Percentiles rank a stretch among this genome's conserved stretches.
Evolutionary conservation across 2,113 vertebrate species (phyloP).

Genomic region (Chloroceryle aenea): DNA sequence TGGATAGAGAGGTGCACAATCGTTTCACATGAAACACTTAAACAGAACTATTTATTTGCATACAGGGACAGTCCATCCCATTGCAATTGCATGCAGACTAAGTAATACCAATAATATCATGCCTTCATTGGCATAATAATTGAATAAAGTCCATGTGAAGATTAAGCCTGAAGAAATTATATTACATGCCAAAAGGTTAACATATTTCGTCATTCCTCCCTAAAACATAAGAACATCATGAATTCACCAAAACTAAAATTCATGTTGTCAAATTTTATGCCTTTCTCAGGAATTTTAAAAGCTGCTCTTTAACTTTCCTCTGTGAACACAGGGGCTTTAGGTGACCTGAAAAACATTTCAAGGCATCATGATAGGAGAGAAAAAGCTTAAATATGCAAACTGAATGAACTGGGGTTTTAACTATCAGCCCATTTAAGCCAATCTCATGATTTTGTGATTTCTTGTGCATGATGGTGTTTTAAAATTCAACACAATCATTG

Average conservation of each 20-base stretch:
- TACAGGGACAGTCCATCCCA: not conserved
- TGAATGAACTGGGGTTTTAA: not conserved
- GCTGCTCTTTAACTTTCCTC: not conserved
- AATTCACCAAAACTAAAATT: not conserved
- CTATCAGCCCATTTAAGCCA: not conserved
- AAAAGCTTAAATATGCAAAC: not conserved
- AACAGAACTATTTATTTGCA: not conserved
- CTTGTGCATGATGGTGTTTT: not conserved
- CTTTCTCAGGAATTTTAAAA: not conserved
- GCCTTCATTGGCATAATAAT: not conserved
- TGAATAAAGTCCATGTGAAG: not conserved
- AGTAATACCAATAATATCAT: not conserved
- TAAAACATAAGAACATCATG: not conserved
- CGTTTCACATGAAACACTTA: not conserved
- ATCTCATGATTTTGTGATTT: not conserved
- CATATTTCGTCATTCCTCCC: not conserved
- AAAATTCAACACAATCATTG: not conserved
- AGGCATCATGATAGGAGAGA: not conserved
- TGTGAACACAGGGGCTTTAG: not conserved
- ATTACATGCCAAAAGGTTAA: not conserved
- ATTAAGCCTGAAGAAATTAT: not conserved
- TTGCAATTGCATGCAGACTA: not conserved
- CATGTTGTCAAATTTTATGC: not conserved
- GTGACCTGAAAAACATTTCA: not conserved
- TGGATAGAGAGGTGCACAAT: not conserved